Conservation (phyloP, 2,113 vertebrate species). For the Tinamus guttatus region DNA sequence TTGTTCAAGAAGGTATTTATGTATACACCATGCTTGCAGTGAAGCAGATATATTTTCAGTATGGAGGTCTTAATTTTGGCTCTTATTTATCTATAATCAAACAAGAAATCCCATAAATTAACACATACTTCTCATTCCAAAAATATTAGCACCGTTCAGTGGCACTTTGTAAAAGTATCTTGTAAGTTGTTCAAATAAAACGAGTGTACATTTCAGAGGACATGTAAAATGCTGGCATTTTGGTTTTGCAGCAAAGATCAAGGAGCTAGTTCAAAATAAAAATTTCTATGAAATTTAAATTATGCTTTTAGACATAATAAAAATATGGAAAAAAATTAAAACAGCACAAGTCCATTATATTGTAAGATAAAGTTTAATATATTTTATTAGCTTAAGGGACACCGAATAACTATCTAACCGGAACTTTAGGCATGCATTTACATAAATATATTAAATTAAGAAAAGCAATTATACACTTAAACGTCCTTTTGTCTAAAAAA, state of each 20-base stretch:
- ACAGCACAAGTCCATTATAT: constrained; percentile 59
- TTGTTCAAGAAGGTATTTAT: not conserved
- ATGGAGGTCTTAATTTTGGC: not conserved
- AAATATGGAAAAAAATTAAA: constrained; percentile 56
- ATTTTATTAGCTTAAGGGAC: constrained; percentile 82
- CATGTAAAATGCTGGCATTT: not conserved
- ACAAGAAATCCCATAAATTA: not conserved
- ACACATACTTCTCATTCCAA: constrained; percentile 34
- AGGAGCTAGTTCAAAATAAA: constrained; percentile 13
- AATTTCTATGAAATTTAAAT: constrained; percentile 38
- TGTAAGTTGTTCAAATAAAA: constrained; percentile 60
- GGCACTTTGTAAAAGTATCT: constrained; percentile 46
- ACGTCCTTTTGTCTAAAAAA: constrained; percentile 82
- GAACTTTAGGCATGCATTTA: constrained; percentile 86
- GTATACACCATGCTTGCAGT: not conserved
- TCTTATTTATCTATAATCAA: constrained; percentile 5
- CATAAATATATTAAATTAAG: constrained; percentile 84
- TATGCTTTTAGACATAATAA: constrained; percentile 30
- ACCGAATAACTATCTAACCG: constrained; percentile 83
- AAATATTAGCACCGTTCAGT: constrained; percentile 44
- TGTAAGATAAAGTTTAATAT: constrained; percentile 81
- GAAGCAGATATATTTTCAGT: not conserved
- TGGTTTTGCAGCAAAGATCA: constrained; percentile 50
- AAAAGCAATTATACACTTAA: constrained; percentile 84
- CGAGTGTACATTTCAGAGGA: constrained; percentile 33